phyloP scores from a whole-genome alignment of 2,888 invertebrate genomes.

The Epistrophe eligans region DNA sequence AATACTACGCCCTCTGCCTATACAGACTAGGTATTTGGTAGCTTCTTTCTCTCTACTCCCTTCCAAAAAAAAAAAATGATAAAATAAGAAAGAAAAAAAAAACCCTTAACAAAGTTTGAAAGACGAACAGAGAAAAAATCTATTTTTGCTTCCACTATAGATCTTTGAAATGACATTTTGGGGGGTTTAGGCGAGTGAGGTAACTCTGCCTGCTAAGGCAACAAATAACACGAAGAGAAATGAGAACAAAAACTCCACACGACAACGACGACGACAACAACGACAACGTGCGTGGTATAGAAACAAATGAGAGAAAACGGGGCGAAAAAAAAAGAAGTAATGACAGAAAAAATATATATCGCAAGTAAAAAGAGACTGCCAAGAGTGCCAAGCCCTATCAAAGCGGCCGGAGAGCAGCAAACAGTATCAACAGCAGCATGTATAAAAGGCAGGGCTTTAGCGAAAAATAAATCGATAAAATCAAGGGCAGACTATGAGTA shows the following conservation, averaged over 20 bases:
- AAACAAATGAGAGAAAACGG: slow-evolving; percentile 55
- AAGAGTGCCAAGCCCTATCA: slow-evolving; percentile 36
- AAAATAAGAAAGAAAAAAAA: slow-evolving; percentile 20
- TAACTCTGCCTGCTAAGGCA: slow-evolving; percentile 23
- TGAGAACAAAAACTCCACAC: slow-evolving; percentile 61
- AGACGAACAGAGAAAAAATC: slow-evolving; percentile 47
- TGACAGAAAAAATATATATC: slow-evolving; percentile 6
- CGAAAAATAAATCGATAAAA: slow-evolving; percentile 82
- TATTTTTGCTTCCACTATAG: slow-evolving; percentile 65
- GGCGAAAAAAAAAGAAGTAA: slow-evolving; percentile 27
- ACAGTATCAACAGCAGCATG: slow-evolving; percentile 50
- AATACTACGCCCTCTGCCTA: slow-evolving; percentile 67
- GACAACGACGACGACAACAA: slow-evolving; percentile 17
- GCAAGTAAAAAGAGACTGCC: slow-evolving; percentile 15
- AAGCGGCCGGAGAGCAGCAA: slow-evolving; percentile 29
- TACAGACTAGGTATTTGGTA: slow-evolving; percentile 39
- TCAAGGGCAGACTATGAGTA: slow-evolving; percentile 83
- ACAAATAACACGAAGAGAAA: slow-evolving; percentile 53
- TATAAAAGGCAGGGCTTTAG: slow-evolving; percentile 66
- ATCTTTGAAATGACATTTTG: slow-evolving; percentile 62
- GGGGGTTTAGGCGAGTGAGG: slow-evolving; percentile 2
- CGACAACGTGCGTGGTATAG: slow-evolving; percentile 57
- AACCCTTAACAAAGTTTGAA: slow-evolving; percentile 37
- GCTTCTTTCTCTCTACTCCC: slow-evolving; percentile 7
- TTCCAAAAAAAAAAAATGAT: slow-evolving; percentile 16